Evolutionary conservation across 2,888 invertebrate species (phyloP).

Genomic region (Tridacna crocea): DNA sequence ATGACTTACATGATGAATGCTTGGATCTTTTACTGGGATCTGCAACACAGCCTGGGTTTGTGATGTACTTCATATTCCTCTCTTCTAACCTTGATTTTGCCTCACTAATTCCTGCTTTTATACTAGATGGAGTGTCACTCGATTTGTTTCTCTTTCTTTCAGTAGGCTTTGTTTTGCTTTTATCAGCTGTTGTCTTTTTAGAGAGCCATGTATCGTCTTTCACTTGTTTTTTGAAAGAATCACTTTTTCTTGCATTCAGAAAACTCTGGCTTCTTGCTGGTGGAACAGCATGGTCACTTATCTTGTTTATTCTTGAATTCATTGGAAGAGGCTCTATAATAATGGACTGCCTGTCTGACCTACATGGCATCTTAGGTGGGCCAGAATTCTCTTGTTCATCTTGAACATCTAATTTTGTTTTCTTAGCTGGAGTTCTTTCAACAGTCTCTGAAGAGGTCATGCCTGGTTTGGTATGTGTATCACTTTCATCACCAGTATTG

Average conservation of each 20-base stretch:
- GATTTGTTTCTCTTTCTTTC: conserved; percentile 43
- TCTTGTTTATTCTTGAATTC: neutral
- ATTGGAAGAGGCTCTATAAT: neutral
- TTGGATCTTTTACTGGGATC: conserved; percentile 26
- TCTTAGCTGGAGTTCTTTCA: neutral
- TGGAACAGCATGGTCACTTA: neutral
- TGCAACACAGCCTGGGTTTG: conserved; percentile 34
- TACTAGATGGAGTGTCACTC: neutral
- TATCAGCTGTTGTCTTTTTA: conserved; percentile 23
- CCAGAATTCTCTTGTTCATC: neutral
- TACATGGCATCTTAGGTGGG: neutral
- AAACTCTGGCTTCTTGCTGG: conserved; percentile 15
- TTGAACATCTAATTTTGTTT: neutral
- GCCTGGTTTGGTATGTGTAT: neutral
- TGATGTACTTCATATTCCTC: conserved; percentile 34
- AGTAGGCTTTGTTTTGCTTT: conserved; percentile 10
- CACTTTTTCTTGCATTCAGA: neutral
- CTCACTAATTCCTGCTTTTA: conserved; percentile 24
- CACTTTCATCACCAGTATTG: neutral
- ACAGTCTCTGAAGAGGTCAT: neutral
- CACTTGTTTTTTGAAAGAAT: neutral
- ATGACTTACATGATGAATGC: conserved; percentile 12
- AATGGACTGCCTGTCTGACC: neutral
- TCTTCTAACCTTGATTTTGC: conserved; percentile 40
- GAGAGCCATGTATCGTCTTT: conserved; percentile 50